phyloP scores from a whole-genome alignment of 2,888 invertebrate genomes.

The Cheilosia soror region DNA sequence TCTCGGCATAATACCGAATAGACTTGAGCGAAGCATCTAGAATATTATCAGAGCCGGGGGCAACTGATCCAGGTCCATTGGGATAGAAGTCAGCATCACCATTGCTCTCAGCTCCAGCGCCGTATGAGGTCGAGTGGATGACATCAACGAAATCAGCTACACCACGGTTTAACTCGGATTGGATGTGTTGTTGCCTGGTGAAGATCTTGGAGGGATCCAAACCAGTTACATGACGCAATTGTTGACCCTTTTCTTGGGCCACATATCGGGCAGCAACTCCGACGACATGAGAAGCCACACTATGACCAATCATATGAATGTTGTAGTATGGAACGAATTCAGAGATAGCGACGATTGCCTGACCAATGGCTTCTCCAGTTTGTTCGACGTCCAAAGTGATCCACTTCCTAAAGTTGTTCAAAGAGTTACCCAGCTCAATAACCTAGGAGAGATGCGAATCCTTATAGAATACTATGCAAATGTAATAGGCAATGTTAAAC shows the following conservation, averaged over 20 bases:
- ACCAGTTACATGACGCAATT: constrained; percentile 82
- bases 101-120: constrained; percentile 77
- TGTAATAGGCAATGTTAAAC: constrained; percentile 21
- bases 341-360: constrained; percentile 77
- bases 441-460: constrained; percentile 55
- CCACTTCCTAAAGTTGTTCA: constrained; percentile 78
- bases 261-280: constrained; percentile 81
- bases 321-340: constrained; percentile 77
- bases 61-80: constrained; percentile 79
- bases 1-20: constrained; percentile 81
- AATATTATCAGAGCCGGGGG: constrained; percentile 80
- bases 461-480: neutral
- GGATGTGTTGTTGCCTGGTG: constrained; percentile 77
- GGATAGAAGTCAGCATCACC: constrained; percentile 83
- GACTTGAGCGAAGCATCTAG: constrained; percentile 81
- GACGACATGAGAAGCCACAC: constrained; percentile 81
- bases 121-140: constrained; percentile 81
- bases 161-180: constrained; percentile 80
- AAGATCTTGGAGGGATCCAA: constrained; percentile 80
- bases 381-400: constrained; percentile 78
- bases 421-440: constrained; percentile 79
- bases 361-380: constrained; percentile 78
- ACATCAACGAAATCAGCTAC: constrained; percentile 83
- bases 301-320: constrained; percentile 81
- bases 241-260: constrained; percentile 79